Evolutionary conservation across 2,797 vertebrate species (phyloP), one percentile per base, ranked within the genome.

Genomic region (Eulemur albifrons): DNA sequence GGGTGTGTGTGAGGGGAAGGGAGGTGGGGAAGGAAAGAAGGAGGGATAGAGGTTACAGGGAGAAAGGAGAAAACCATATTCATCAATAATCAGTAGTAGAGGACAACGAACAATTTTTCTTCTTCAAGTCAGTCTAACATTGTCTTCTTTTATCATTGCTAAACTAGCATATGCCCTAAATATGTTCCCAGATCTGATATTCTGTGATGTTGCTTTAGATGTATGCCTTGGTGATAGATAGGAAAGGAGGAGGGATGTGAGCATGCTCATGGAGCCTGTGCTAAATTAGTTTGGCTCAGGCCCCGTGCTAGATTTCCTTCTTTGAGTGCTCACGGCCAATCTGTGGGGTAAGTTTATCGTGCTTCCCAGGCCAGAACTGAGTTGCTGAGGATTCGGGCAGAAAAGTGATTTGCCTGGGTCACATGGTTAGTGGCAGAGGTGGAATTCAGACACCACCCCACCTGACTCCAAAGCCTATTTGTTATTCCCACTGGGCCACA

Each of bases 391-490:
- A 59, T 81, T 20, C 61, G 75, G n/a, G 40, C 8, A 6, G 25
- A 61, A 52, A n/a, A 72, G 57, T 69, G 54, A 86, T 72, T 61
- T 63, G 48, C 72, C 65, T 88, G 59, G 69, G 59, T 80, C 38
- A 67, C 20, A 0, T 65, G 48, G 70, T 79, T 65, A 45, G 45
- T 50, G 48, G 43, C 14, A 8, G 63, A 69, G 38, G 75, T 75
- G 40, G 70, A 77, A 52, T 93, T 72, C 48, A 76, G 13, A 88
- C 25, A 50, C 27, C 1, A 2, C 10, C 77, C 15, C 9, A 2
- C 40, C 35, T 69, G 63, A 73, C 43, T 93, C 43, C 82, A 67
- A 15, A 48, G 52, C 38, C 12, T 86, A 3, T 81, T n/a, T 48
- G 3, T 92, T 63, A 8, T 11, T 82, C n/a, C 35, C 20, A 21